These are phyloP conservation scores for Alitta virens DNA, from an alignment of 2,888 invertebrate species.

Conservation along the genomic window DNA sequence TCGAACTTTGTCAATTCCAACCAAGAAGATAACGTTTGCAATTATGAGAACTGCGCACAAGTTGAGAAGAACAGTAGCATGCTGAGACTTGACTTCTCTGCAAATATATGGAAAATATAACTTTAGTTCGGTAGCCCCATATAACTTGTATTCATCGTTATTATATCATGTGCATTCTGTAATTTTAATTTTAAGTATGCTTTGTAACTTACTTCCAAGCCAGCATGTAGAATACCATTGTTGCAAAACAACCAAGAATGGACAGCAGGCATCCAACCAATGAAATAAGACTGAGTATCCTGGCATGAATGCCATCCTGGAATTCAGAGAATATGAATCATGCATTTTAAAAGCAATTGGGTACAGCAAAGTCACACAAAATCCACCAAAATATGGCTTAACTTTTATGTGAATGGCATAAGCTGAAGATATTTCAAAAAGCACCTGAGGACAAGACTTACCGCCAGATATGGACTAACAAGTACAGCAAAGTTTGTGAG, in stretches of 20 bases:
- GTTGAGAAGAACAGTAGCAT: conserved; percentile 40
- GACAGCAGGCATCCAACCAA: conserved; percentile 27
- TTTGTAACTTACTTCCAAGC: conserved; percentile 22
- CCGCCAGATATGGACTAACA: conserved; percentile 15
- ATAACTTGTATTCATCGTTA: too few relatives aligned
- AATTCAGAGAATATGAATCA: background rate
- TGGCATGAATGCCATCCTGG: conserved; percentile 2
- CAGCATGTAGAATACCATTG: conserved; percentile 17
- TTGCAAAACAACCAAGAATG: conserved; percentile 20
- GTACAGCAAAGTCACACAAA: too few relatives aligned
- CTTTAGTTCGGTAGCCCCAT: too few relatives aligned
- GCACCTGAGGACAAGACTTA: background rate
- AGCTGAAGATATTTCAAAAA: too few relatives aligned
- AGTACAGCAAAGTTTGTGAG: conserved; percentile 31
- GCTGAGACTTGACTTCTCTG: conserved; percentile 38
- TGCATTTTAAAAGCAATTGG: background rate
- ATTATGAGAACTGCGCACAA: conserved; percentile 44
- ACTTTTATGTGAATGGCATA: background rate
- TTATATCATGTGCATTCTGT: too few relatives aligned
- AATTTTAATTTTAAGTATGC: too few relatives aligned
- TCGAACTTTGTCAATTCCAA: conserved; percentile 36
- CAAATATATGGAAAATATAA: background rate
- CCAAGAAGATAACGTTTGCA: conserved; percentile 40
- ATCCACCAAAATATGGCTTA: background rate
- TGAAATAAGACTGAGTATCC: conserved; percentile 23